Evolutionary conservation across 2,113 vertebrate species (phyloP), one percentile per base, ranked within the genome.

Genomic region (Mellivora capensis): DNA sequence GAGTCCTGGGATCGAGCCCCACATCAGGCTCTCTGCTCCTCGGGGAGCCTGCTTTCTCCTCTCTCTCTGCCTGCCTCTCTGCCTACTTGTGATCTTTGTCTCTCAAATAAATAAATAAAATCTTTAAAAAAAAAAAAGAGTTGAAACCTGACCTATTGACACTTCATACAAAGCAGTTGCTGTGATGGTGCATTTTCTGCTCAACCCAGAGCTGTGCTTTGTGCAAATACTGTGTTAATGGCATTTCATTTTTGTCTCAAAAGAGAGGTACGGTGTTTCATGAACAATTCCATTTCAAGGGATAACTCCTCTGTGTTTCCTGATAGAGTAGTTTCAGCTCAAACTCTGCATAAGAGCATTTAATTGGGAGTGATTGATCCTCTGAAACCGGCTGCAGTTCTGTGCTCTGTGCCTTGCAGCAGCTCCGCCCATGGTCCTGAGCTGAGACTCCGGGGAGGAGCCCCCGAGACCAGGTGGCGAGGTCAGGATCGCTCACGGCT

Each of bases 401-500:
- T 42, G 0, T 23, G 20, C 6, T 59, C 47, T 27, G 23, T 31
- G 69, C 21, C 18, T 0, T 37, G 54, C 27, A 57, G 86, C 57
- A 44, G 39, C 62, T 76, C 34, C 31, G 37, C 17, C 44, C 13
- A 25, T 39, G 29, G n/a, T 64, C 11, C 0, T 39, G 39, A 20
- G 52, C 57, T 34, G 25, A 47, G 11, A 44, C 57, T 31, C 29
- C 27, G 6, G 18, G 44, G 6, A 37, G 5, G 10, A 10, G 18
- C 34, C 8, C n/a, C 84, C 27, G 14, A 69, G 34, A 69, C 67
- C 18, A 11, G 34, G 34, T 4, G 0, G 34, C 8, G 15, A 1
- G 6, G 13, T 25, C 6, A 0, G 17, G 12, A 1, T 15, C 4
- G 17, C 42, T 69, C 6, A 0, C 12, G 7, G 13, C 42, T 69